A percentile compares a stretch with the other conserved stretches of the same genome.
Evolutionary conservation across 2,888 invertebrate genomes (phyloP).

Genomic region (Philonicus albiceps): DNA sequence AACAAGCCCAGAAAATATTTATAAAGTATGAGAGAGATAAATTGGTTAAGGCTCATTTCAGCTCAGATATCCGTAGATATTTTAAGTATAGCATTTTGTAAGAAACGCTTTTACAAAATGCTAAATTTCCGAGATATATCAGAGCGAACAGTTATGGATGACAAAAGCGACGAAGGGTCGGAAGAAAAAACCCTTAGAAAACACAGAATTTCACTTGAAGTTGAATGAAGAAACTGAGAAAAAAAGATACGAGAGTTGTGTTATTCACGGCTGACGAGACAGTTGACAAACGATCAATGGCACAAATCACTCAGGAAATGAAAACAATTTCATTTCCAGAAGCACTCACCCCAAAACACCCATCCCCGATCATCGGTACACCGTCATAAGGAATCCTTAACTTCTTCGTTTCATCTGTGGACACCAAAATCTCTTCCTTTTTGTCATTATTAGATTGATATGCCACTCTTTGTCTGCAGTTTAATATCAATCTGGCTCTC

Average conservation of each 20-base stretch:
- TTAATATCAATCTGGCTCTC: conserved; percentile 1
- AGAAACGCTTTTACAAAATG: neutral
- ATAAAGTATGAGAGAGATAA: neutral
- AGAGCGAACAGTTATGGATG: neutral
- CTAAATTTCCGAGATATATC: neutral
- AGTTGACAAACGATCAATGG: conserved; percentile 38
- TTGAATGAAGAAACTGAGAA: neutral
- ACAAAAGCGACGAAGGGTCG: neutral
- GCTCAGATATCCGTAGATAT: neutral
- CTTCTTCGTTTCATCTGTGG: neutral
- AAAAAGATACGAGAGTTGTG: neutral
- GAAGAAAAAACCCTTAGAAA: neutral
- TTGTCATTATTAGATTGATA: conserved; percentile 15
- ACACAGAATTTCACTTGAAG: neutral
- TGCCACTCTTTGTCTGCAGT: neutral
- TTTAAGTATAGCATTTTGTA: neutral
- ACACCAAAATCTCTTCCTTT: neutral
- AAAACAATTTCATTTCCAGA: conserved; percentile 21
- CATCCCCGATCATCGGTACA: neutral
- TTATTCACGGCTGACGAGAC: conserved; percentile 34
- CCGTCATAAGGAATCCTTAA: neutral
- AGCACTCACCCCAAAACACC: neutral
- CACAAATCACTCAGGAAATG: conserved; percentile 35
- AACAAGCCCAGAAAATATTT: neutral
- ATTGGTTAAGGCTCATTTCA: neutral